Percentiles rank a stretch among this genome's conserved stretches.
phyloP scores from a whole-genome alignment of 2,888 invertebrate species.

The Opisthograptis luteolata region DNA sequence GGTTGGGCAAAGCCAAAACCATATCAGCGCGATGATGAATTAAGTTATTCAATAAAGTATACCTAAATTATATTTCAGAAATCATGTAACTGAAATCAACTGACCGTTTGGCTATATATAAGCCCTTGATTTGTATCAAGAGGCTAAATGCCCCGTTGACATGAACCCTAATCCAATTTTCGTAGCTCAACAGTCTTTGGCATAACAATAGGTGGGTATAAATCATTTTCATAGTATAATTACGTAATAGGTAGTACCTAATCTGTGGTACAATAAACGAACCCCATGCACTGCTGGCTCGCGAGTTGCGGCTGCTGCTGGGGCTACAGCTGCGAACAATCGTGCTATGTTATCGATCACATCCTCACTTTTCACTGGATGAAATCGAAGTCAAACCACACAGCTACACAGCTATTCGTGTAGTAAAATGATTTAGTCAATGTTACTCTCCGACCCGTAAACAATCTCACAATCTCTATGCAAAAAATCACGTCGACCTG shows the following conservation, averaged over 20 bases:
- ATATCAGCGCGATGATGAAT: neutral
- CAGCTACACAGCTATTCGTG: too few relatives aligned
- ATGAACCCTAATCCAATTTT: slow-evolving; percentile 61
- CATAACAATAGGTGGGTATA: slow-evolving; percentile 62
- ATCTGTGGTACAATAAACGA: slow-evolving; percentile 46
- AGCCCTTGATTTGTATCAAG: slow-evolving; percentile 50
- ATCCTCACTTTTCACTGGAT: too few relatives aligned
- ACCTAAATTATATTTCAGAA: slow-evolving; percentile 21
- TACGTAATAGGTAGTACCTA: slow-evolving; percentile 6
- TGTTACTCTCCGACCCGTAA: too few relatives aligned
- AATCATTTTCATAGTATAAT: slow-evolving; percentile 72
- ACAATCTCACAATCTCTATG: too few relatives aligned
- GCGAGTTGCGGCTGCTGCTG: slow-evolving; percentile 30
- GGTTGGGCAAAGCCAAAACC: neutral
- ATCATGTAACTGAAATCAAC: slow-evolving; percentile 34
- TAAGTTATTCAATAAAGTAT: slow-evolving; percentile 29
- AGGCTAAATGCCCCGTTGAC: slow-evolving; percentile 59
- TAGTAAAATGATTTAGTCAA: too few relatives aligned
- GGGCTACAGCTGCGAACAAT: neutral
- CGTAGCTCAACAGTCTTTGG: slow-evolving; percentile 50
- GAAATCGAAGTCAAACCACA: too few relatives aligned
- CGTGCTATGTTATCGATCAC: too few relatives aligned
- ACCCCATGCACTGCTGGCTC: slow-evolving; percentile 46
- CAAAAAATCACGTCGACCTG: too few relatives aligned
- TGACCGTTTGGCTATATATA: slow-evolving; percentile 35